Conservation (phyloP, 2,797 vertebrate genomes). For the Sternarchorhynchus goeldii region DNA sequence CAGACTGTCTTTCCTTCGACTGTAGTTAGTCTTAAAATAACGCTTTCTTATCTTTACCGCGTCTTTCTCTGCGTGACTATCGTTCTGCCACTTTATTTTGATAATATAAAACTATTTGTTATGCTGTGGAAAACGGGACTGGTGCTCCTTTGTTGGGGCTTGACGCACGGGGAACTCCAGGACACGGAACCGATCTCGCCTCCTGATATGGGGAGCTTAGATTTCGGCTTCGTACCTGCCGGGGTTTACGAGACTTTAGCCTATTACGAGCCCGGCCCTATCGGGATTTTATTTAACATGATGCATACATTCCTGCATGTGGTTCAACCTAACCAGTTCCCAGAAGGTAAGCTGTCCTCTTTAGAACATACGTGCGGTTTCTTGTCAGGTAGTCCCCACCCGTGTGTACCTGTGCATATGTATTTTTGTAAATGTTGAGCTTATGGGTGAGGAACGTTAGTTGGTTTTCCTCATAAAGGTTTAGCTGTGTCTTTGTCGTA, state of each 20-base stretch:
- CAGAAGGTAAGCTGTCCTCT: slow-evolving; percentile 81
- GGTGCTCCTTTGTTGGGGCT: slow-evolving; percentile 72
- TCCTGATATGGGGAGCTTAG: slow-evolving; percentile 71
- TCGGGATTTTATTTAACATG: slow-evolving; percentile 85
- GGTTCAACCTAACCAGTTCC: slow-evolving; percentile 90
- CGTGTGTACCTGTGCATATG: no score
- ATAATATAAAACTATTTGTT: slow-evolving; percentile 56
- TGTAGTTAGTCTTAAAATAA: background rate
- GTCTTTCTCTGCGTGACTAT: background rate
- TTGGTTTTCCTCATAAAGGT: no score
- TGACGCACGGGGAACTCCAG: slow-evolving; percentile 71
- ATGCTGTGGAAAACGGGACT: slow-evolving; percentile 73
- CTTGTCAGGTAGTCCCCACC: no score
- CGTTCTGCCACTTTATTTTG: background rate
- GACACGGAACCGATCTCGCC: slow-evolving; percentile 59
- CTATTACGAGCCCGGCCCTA: slow-evolving; percentile 79
- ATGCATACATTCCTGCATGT: slow-evolving; percentile 83
- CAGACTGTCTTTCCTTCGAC: slow-evolving; percentile 13
- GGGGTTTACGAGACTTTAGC: slow-evolving; percentile 85
- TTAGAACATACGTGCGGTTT: background rate
- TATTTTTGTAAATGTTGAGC: no score
- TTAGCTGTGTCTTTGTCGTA: no score
- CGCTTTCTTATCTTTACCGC: background rate
- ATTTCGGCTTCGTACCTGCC: slow-evolving; percentile 87
- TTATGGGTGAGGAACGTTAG: no score